Conservation (phyloP, 1,140 invertebrate species). For the Drosophila equinoxialis region DNA sequence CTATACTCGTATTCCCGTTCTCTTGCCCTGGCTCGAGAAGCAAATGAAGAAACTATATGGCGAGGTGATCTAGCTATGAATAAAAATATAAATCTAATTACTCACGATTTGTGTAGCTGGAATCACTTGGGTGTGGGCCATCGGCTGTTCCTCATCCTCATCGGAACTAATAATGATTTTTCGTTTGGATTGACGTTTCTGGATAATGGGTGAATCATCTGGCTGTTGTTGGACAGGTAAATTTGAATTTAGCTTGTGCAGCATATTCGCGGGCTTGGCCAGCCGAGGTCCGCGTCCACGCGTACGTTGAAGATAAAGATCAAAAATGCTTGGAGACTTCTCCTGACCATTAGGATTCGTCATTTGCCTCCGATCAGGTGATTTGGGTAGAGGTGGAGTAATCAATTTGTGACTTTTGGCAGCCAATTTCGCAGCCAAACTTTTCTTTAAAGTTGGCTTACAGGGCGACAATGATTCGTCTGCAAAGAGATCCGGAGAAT, state of each 20-base stretch:
- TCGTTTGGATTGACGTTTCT: slow-evolving; percentile 47
- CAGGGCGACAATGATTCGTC: slow-evolving; percentile 58
- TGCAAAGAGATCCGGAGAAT: slow-evolving; percentile 63
- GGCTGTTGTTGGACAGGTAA: not conserved
- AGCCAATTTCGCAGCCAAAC: slow-evolving; percentile 59
- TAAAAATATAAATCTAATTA: not conserved
- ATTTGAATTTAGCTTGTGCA: slow-evolving; percentile 39
- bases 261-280: slow-evolving; percentile 42
- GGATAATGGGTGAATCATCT: slow-evolving; percentile 60
- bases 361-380: slow-evolving; percentile 31
- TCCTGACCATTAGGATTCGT: slow-evolving; percentile 20
- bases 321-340: slow-evolving; percentile 71
- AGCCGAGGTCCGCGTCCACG: slow-evolving; percentile 54
- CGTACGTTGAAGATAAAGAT: slow-evolving; percentile 62
- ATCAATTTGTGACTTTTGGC: slow-evolving; percentile 28
- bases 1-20: slow-evolving; percentile 62
- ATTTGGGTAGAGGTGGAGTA: not conserved
- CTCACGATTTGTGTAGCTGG: slow-evolving; percentile 62
- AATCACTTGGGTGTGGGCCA: slow-evolving; percentile 23
- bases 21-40: slow-evolving; percentile 39
- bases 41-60: slow-evolving; percentile 25
- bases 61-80: slow-evolving; percentile 14
- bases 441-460: slow-evolving; percentile 44
- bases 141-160: slow-evolving; percentile 27
- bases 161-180: slow-evolving; percentile 71